phyloP scores from a whole-genome alignment of 2,888 invertebrate species.

The Patella caerulea region DNA sequence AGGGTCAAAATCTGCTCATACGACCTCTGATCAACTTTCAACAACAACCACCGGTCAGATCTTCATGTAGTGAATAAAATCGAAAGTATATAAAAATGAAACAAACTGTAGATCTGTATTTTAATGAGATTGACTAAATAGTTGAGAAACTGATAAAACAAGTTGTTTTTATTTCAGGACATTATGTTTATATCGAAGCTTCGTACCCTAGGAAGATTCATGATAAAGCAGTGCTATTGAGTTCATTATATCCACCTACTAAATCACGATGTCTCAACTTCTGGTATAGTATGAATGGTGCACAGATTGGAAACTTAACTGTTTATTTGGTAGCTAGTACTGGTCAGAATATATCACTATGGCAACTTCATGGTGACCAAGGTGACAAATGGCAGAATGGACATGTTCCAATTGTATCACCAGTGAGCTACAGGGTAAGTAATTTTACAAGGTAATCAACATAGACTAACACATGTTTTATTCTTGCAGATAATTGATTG shows the following conservation, averaged over 20 bases:
- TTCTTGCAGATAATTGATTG: no score
- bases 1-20: no score
- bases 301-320: conserved; percentile 51
- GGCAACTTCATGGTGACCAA: conserved; percentile 55
- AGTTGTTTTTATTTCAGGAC: conserved; percentile 40
- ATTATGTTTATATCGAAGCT: conserved; percentile 57
- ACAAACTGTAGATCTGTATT: no score
- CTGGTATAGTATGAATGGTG: conserved; percentile 58
- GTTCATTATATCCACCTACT: conserved; percentile 48
- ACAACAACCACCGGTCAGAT: no score
- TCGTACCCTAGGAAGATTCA: conserved; percentile 50
- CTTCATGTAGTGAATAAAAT: no score
- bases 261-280: conserved; percentile 50
- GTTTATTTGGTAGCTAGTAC: conserved; percentile 39
- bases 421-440: conserved; percentile 42
- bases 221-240: conserved; percentile 52
- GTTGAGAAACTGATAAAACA: not conserved
- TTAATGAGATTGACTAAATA: no score
- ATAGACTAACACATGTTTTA: no score
- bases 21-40: no score
- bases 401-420: conserved; percentile 51
- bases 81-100: no score
- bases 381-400: conserved; percentile 60
- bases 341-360: conserved; percentile 48
- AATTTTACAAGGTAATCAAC: no score